Evolutionary conservation across 2,797 vertebrate species (phyloP), one percentile per base, ranked within the genome.

Genomic region (Alfaro cultratus): DNA sequence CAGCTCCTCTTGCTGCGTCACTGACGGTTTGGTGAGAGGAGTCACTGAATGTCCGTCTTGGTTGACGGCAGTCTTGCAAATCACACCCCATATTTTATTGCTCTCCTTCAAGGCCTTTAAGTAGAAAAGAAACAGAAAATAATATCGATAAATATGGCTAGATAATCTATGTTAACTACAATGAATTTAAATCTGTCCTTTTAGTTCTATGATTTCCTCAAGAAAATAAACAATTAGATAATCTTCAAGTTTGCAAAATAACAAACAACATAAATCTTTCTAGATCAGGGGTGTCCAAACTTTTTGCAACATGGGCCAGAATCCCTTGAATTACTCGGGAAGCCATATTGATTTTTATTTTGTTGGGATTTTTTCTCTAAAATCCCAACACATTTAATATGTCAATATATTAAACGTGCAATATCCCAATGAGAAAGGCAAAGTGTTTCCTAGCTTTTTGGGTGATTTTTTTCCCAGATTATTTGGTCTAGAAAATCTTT

Each of bases 1-100:
- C 11, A 97, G 91, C 12, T 96, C 94, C 79, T 97, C 95, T 86
- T 97, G 97, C 84, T 97, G 95, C 4, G 12, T 73, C 91, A 83
- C 94, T 76, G 96, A 96, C 0, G 96, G 96, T 81, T 93, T 96
- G 39, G 96, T 97, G 86, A 97, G 96, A 0, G 96, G 95, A 78
- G 93, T 93, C 0, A 86, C 85, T 0, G 95, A 92, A 47, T 64
- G 94, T 0, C 96, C 96, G 0, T 96, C 96, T 88, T 98, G 97
- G 93, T 96, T 97, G 47, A 98, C 91, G 0, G 95, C 96, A 81
- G 96, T 97, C 92, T 94, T 92, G 76, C 88, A 94, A 88, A 98
- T 94, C 76, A 97, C 83, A 21, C 97, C 97, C 97, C 97, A 98
- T 75, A 98, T 95, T 88, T 96, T 96, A 89, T 95, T 95, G 87